These are phyloP conservation scores for Falco peregrinus DNA, from an alignment of 2,797 vertebrate genomes.

Conservation along the genomic window DNA sequence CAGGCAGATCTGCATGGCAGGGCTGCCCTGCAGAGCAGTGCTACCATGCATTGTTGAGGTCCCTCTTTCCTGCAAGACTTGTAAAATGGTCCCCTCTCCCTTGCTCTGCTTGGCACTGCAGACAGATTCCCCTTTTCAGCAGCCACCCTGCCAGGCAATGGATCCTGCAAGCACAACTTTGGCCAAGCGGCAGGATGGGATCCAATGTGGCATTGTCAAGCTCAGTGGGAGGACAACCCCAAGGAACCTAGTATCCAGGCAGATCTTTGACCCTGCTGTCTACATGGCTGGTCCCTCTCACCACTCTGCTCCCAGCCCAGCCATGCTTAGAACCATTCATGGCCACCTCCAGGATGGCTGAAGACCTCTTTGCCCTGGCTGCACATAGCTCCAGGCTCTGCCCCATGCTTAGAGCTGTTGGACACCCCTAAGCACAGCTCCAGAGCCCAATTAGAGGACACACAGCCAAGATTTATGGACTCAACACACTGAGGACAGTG, in stretches of 20 bases:
- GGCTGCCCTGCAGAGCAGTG: neutral
- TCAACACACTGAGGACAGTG: accelerated
- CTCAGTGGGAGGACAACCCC: neutral
- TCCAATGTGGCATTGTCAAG: neutral
- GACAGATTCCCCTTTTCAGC: too few species aligned
- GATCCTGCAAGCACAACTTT: neutral
- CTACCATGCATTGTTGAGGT: neutral
- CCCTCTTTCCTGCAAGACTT: too few species aligned
- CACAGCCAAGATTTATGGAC: neutral
- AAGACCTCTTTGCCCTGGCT: neutral
- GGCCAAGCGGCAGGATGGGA: neutral
- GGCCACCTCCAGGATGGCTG: neutral
- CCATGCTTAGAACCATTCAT: neutral
- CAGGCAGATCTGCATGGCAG: neutral
- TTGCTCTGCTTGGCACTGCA: neutral
- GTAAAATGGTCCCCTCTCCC: accelerated
- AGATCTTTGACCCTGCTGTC: neutral
- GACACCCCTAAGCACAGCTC: neutral
- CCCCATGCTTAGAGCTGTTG: neutral
- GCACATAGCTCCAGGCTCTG: neutral
- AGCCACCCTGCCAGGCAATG: accelerated
- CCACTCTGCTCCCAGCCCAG: neutral
- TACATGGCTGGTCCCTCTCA: neutral
- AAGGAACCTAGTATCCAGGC: neutral
- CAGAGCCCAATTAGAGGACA: neutral